phyloP scores from a whole-genome alignment of 2,113 vertebrate genomes.

The Chaenogobius annularis region DNA sequence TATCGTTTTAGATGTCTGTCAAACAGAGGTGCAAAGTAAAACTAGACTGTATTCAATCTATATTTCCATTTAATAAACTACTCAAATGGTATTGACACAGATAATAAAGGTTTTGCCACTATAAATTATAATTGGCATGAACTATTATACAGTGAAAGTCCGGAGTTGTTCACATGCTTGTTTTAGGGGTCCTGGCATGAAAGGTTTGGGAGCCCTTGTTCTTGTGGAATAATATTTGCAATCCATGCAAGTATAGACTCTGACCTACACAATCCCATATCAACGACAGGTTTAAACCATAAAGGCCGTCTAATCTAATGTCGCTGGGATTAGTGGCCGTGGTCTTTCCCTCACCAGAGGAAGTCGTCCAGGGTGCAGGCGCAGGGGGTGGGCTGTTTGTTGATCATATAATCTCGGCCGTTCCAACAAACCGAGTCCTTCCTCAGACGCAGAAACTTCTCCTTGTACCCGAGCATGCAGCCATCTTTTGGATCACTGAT shows the following conservation, averaged over 20 bases:
- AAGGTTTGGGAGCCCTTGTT: not conserved
- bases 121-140: no score
- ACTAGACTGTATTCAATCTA: no score
- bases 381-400: conserved; percentile 82
- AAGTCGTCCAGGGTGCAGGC: conserved; percentile 90
- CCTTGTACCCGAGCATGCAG: conserved; percentile 93
- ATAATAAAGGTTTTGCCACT: no score
- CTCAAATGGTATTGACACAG: no score
- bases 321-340: not conserved
- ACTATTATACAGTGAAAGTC: no score
- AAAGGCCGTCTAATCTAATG: not conserved
- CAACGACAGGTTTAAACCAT: not conserved
- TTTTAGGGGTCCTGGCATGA: not conserved
- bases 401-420: conserved; percentile 83
- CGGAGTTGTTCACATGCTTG: not conserved
- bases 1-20: no score
- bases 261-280: not conserved
- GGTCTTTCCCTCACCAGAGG: conserved; percentile 80
- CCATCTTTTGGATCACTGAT: conserved; percentile 86
- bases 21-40: no score
- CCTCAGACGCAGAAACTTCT: conserved; percentile 85
- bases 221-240: not conserved
- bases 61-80: no score
- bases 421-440: conserved; percentile 91
- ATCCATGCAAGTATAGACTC: not conserved